phyloP scores from a whole-genome alignment of 2,797 vertebrate species.

The Gymnoscopelus microlampas region DNA sequence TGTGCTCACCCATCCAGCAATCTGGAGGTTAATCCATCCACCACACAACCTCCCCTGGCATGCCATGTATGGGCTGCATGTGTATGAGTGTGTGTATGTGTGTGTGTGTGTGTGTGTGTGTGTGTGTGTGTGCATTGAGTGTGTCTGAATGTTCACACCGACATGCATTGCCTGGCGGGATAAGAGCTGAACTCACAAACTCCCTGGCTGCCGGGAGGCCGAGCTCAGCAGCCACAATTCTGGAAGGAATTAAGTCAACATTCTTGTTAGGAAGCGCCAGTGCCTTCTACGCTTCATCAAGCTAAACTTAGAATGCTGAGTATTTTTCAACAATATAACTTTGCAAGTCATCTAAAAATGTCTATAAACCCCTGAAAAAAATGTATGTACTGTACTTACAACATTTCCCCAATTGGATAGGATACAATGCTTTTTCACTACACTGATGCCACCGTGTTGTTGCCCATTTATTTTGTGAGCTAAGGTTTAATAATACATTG shows the following conservation, averaged over 20 bases:
- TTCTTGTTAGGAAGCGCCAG: background rate
- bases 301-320: too few species aligned
- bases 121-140: constrained; percentile 51
- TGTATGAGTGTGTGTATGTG: constrained; percentile 17
- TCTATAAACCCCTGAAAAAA: too few species aligned
- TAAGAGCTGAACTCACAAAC: constrained; percentile 29
- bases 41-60: constrained; percentile 60
- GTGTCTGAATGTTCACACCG: constrained; percentile 46
- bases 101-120: constrained; percentile 11
- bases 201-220: constrained; percentile 20
- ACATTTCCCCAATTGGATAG: too few species aligned
- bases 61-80: constrained; percentile 30
- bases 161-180: constrained; percentile 41
- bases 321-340: too few species aligned
- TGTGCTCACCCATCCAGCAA: constrained; percentile 66
- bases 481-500: too few species aligned
- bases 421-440: too few species aligned
- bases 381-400: too few species aligned
- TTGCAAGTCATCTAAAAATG: too few species aligned
- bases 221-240: constrained; percentile 44
- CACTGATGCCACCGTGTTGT: too few species aligned
- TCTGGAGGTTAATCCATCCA: constrained; percentile 73
- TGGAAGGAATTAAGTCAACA: constrained; percentile 29
- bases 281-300: background rate
- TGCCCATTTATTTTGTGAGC: too few species aligned